Conservation (phyloP, 2,888 invertebrate genomes). For the Thereva unica region DNA sequence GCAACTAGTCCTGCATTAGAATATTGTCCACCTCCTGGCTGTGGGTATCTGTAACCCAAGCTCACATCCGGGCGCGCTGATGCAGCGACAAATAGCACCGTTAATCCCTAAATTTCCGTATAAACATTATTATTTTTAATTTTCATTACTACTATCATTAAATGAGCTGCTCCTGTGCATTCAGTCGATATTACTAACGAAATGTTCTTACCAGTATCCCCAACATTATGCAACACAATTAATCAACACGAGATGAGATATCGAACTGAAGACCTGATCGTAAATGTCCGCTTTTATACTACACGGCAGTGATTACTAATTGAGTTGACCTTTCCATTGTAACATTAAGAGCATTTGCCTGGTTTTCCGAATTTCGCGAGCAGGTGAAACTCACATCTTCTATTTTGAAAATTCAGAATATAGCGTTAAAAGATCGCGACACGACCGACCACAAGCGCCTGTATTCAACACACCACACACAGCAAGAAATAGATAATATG, state of each 20-base stretch:
- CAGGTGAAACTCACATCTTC: neutral
- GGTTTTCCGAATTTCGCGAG: constrained; percentile 20
- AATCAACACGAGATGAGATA: constrained; percentile 28
- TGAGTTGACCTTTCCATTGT: constrained; percentile 39
- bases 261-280: constrained; percentile 38
- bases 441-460: too few relatives aligned
- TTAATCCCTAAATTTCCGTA: neutral
- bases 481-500: neutral
- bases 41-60: constrained; percentile 39
- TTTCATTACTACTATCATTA: neutral
- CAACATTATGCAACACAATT: constrained; percentile 36
- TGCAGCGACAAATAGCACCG: constrained; percentile 3
- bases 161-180: neutral
- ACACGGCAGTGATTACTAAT: constrained; percentile 38
- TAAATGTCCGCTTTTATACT: constrained; percentile 37
- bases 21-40: constrained; percentile 19
- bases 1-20: constrained; percentile 1
- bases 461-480: too few relatives aligned
- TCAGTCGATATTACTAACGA: neutral
- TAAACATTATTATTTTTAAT: neutral
- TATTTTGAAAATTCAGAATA: constrained; percentile 12
- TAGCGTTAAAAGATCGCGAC: constrained; percentile 2
- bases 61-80: constrained; percentile 41
- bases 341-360: constrained; percentile 30
- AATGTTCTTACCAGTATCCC: constrained; percentile 36